These are phyloP conservation scores for Carterocephalus palaemon DNA, from an alignment of 2,888 invertebrate species.

Conservation along the genomic window DNA sequence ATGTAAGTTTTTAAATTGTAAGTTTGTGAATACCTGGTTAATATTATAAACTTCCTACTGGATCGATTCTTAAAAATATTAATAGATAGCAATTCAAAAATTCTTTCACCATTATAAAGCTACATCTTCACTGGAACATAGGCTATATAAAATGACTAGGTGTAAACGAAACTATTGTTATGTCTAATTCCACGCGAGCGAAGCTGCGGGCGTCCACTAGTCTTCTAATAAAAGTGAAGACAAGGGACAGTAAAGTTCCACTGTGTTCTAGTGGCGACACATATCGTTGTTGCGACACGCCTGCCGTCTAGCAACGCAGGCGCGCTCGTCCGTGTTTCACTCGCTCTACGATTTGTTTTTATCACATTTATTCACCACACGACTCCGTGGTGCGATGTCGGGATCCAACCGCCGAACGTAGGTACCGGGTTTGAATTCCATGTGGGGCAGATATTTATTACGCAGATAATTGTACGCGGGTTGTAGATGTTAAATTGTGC, in stretches of 20 bases:
- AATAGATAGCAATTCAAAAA: background rate
- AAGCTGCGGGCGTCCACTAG: no score
- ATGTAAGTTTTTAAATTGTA: background rate
- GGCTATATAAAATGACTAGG: no score
- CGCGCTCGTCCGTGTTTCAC: conserved; percentile 42
- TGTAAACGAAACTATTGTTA: no score
- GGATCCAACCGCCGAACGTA: no score
- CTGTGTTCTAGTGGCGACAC: conserved; percentile 54
- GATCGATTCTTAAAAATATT: no score
- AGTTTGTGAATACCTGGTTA: background rate
- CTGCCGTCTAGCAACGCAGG: conserved; percentile 50
- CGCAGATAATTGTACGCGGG: no score
- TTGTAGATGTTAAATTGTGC: no score
- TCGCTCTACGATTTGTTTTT: conserved; percentile 11
- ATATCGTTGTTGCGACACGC: conserved; percentile 56
- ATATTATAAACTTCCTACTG: background rate
- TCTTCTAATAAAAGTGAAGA: conserved; percentile 12
- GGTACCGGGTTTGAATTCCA: no score
- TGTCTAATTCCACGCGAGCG: no score
- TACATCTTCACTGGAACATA: background rate
- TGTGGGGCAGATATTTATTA: no score
- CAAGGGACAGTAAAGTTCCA: conserved; percentile 26
- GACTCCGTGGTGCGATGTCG: no score
- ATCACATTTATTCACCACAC: background rate
- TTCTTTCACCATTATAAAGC: no score